Percentiles rank a stretch among this genome's conserved stretches.
Conservation (phyloP, 2,888 invertebrate genomes). For the Tetropium fuscum region DNA sequence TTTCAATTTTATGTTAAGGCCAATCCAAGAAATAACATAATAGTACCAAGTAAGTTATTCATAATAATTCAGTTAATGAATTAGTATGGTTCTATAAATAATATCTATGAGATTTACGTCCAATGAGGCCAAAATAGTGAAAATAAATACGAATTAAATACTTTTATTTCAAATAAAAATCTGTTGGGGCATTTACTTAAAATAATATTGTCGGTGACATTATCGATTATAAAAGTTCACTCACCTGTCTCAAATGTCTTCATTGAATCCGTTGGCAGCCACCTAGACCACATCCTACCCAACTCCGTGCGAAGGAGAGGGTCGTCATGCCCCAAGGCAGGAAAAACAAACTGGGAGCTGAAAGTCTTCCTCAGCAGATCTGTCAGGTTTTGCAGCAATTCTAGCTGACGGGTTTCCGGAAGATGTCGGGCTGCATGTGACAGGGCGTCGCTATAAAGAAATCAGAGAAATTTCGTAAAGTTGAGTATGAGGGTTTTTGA, state of each 20-base stretch:
- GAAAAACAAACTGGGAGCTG: constrained; percentile 91
- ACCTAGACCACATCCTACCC: constrained; percentile 84
- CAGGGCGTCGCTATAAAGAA: constrained; percentile 80
- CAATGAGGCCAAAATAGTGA: not conserved
- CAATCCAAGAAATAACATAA: too few species aligned
- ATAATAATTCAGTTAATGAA: too few species aligned
- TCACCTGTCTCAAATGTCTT: constrained; percentile 86
- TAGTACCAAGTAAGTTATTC: too few species aligned
- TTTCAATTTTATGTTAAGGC: too few species aligned
- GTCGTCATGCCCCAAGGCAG: constrained; percentile 90
- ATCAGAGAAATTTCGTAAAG: constrained; percentile 21
- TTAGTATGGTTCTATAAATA: too few species aligned
- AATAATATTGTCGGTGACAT: not conserved
- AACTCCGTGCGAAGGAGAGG: constrained; percentile 73
- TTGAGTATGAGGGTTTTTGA: not conserved
- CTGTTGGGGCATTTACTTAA: not conserved
- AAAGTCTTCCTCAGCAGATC: constrained; percentile 85
- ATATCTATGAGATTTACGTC: not conserved
- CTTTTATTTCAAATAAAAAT: not conserved
- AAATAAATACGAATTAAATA: not conserved
- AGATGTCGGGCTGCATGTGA: constrained; percentile 79
- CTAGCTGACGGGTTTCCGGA: constrained; percentile 76
- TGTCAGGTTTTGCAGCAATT: constrained; percentile 85
- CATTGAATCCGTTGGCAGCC: constrained; percentile 85
- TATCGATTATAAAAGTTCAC: constrained; percentile 36